Conservation (phyloP, 2,113 vertebrate species). For the Pyxicephalus adspersus region DNA sequence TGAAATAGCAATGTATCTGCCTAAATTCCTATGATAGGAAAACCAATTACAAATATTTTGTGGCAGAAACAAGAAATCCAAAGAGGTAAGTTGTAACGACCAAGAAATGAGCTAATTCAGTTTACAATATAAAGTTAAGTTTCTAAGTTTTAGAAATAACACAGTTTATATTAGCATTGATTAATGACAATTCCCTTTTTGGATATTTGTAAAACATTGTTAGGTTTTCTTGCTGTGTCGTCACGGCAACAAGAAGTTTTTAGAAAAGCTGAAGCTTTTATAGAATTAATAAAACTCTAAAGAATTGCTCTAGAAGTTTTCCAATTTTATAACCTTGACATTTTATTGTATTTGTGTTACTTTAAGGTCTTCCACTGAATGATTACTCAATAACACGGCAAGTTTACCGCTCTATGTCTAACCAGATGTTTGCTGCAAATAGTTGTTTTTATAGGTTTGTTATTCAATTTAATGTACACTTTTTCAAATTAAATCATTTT, state of each 20-base stretch:
- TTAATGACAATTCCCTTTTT: slow-evolving; percentile 25
- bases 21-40: too few species aligned
- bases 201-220: slow-evolving; percentile 20
- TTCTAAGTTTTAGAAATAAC: neutral
- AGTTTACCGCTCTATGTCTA: neutral
- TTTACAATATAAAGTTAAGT: neutral
- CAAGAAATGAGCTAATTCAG: too few species aligned
- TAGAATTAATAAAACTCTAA: slow-evolving; percentile 15
- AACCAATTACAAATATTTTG: too few species aligned
- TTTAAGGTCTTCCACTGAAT: neutral
- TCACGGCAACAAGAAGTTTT: slow-evolving; percentile 26
- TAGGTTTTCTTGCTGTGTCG: slow-evolving; percentile 28
- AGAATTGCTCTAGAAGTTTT: neutral
- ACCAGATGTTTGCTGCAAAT: neutral
- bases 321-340: neutral
- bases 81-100: too few species aligned
- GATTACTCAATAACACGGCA: neutral
- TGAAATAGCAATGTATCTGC: too few species aligned
- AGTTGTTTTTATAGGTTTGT: too few species aligned
- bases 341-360: slow-evolving; percentile 3
- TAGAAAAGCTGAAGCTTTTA: neutral
- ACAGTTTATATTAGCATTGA: slow-evolving; percentile 9
- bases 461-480: too few species aligned
- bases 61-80: too few species aligned
- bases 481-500: too few species aligned